These are phyloP conservation scores for Notodonta ziczac DNA, from an alignment of 2,888 invertebrate genomes.

Conservation along the genomic window DNA sequence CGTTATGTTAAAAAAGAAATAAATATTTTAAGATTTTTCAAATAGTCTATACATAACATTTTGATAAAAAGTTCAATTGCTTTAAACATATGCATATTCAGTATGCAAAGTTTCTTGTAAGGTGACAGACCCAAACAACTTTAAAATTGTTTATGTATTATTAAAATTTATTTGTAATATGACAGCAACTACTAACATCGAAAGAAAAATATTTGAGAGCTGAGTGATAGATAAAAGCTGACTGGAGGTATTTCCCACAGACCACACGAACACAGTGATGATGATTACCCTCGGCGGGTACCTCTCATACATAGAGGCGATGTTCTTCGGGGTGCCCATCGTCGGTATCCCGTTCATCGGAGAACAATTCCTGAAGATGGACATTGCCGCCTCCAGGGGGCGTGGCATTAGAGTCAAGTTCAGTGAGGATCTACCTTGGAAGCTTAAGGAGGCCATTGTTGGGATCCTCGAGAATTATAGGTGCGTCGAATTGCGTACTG, in stretches of 20 bases:
- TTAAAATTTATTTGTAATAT: no score
- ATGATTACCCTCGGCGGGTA: conserved; percentile 54
- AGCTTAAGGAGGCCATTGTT: conserved; percentile 46
- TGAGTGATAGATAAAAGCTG: no score
- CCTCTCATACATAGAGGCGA: conserved; percentile 52
- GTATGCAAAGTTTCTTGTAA: no score
- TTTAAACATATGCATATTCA: no score
- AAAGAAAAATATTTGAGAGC: not conserved
- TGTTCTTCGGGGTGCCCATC: conserved; percentile 57
- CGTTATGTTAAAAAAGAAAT: no score
- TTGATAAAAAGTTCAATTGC: no score
- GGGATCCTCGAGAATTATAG: conserved; percentile 51
- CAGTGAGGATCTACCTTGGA: conserved; percentile 42
- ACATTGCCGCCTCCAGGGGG: conserved; percentile 39
- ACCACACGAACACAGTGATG: conserved; percentile 53
- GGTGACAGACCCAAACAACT: no score
- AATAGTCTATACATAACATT: no score
- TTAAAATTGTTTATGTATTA: no score
- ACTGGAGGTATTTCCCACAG: conserved; percentile 33
- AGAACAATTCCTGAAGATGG: conserved; percentile 54
- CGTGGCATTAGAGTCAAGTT: conserved; percentile 47
- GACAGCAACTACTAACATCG: not conserved
- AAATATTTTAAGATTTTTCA: no score
- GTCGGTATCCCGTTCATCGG: conserved; percentile 52
- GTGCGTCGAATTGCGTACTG: conserved; percentile 28